Conservation (phyloP, 1,140 invertebrate genomes). For the Drosophila bipectinata region DNA sequence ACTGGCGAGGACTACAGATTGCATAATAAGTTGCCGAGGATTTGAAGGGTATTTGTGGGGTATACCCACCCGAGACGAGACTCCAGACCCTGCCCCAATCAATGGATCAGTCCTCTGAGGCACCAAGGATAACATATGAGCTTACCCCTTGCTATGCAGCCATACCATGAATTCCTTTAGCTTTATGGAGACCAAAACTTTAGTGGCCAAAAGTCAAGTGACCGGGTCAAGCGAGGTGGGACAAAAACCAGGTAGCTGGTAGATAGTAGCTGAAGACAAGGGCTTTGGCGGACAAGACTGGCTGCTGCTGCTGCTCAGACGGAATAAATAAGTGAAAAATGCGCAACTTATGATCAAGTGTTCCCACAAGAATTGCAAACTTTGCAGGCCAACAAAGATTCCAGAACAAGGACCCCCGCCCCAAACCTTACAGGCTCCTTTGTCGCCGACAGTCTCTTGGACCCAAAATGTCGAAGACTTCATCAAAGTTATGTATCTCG, state of each 20-base stretch:
- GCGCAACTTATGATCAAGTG: slow-evolving; percentile 80
- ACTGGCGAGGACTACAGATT: slow-evolving; percentile 25
- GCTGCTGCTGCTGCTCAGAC: slow-evolving; percentile 3
- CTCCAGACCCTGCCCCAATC: slow-evolving; percentile 9
- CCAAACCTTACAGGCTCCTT: slow-evolving; percentile 36
- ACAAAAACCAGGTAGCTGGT: slow-evolving; percentile 5
- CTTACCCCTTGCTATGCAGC: slow-evolving; percentile 25
- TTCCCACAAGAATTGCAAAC: slow-evolving; percentile 81
- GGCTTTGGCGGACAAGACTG: slow-evolving; percentile 35
- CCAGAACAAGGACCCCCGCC: neutral
- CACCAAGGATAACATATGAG: slow-evolving; percentile 10
- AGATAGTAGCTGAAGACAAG: neutral
- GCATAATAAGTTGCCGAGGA: slow-evolving; percentile 10
- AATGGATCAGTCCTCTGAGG: slow-evolving; percentile 27
- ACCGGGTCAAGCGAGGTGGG: slow-evolving; percentile 12
- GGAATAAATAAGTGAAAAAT: slow-evolving; percentile 78
- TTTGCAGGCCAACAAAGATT: slow-evolving; percentile 47
- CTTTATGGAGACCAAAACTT: slow-evolving; percentile 21
- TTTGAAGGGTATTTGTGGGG: neutral
- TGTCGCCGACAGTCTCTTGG: slow-evolving; percentile 54
- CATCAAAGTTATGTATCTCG: slow-evolving; percentile 73
- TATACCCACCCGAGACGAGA: neutral
- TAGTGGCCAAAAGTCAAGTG: slow-evolving; percentile 45
- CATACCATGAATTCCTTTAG: slow-evolving; percentile 27
- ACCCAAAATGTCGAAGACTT: slow-evolving; percentile 70